A percentile compares a stretch with the other conserved stretches of the same genome.
Evolutionary conservation across 2,113 vertebrate genomes (phyloP).

Genomic region (Haemorhous mexicanus): DNA sequence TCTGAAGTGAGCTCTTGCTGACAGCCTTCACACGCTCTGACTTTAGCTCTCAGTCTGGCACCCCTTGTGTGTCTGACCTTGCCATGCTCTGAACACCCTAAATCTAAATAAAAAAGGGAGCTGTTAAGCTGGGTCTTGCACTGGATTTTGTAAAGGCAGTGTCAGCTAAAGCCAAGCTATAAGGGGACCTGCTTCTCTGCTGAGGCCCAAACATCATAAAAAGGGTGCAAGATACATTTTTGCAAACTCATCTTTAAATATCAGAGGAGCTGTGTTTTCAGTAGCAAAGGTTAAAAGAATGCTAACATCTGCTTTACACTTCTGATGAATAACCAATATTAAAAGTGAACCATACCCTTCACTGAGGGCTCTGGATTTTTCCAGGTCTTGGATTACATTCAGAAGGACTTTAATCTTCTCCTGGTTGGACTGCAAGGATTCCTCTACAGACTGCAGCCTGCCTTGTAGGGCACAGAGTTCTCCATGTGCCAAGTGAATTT

Average conservation of each 20-base stretch:
- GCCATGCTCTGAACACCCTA: not conserved
- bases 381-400: conserved; percentile 98
- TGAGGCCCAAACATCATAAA: not conserved
- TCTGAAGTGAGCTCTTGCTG: not conserved
- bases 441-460: conserved; percentile 90
- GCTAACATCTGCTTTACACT: not conserved
- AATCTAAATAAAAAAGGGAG: not conserved
- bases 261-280: not conserved
- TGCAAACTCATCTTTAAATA: not conserved
- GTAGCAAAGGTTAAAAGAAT: conserved; percentile 2
- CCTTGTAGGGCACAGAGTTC: conserved; percentile 81
- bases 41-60: not conserved
- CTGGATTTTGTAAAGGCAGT: not conserved
- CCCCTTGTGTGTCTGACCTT: not conserved
- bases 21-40: not conserved
- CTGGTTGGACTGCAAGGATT: conserved; percentile 92
- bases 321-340: not conserved
- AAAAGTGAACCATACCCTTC: conserved; percentile 85
- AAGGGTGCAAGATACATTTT: not conserved
- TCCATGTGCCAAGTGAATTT: conserved; percentile 61
- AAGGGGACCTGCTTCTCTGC: not conserved
- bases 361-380: conserved; percentile 93
- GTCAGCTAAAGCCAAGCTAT: not conserved
- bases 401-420: conserved; percentile 99
- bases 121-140: not conserved